Base-by-base conservation (phyloP, 2,113 vertebrate species). In the Nannobrachium achirus region DNA sequence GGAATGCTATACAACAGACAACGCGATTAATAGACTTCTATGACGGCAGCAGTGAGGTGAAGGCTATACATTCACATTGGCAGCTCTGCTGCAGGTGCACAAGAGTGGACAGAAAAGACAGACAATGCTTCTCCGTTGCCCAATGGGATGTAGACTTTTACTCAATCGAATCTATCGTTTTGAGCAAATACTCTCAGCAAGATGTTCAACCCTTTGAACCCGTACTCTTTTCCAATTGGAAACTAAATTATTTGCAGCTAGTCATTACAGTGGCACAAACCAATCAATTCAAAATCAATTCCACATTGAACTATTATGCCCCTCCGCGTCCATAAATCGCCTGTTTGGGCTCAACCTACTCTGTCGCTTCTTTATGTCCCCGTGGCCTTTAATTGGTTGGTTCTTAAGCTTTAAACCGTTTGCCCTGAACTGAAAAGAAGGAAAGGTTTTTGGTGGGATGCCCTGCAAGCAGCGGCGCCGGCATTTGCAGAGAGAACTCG, bases 321-420 rank as follows among this genome's bases (percentile, higher is more conserved):
- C 3, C 1, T 60, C 13, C 71, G 56, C 70, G 77, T 62, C 53
- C 42, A 63, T 52, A 56, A 7, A 0, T 7, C 49, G 57, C 65
- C 55, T 64, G 56, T 66, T 39, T 1, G 10, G 40, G n/a, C 16
- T 48, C 41, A 40, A 25, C 10, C 58, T 10, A 1, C 13, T 56
- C 59, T 45, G 20, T 55, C n/a, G 75, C 42, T 14, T 25, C 10
- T 45, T 57, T 41, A 62, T 68, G 70, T 64, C 61, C 44, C 25
- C 45, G 14, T 44, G 25, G 40, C 48, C 45, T 65, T n/a, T 82
- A 80, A 82, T n/a, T 33, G 25, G 25, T 82, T 86, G 82, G 74
- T 76, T 86, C 68, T 79, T 79, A 71, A 88, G 53, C 68, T 67
- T 61, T 70, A 82, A 79, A 75, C 66, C 41, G 15, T 46, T n/a